Conservation (phyloP, 2,888 invertebrate genomes). For the Chloroclysta siterata region DNA sequence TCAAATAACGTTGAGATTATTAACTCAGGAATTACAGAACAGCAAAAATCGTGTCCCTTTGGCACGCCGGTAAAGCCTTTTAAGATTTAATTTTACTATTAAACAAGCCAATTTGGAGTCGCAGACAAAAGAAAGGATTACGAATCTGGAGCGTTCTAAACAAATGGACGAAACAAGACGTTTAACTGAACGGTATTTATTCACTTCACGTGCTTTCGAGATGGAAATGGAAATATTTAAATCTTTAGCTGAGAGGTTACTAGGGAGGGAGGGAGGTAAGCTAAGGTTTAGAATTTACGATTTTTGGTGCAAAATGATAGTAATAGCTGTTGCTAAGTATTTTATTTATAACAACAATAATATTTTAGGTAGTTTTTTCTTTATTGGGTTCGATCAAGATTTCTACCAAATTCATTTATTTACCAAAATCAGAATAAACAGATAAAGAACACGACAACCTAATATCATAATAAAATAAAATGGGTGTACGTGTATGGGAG, state of each 20-base stretch:
- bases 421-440: too few relatives aligned
- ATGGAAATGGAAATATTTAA: slow-evolving; percentile 24
- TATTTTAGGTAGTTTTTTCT: too few relatives aligned
- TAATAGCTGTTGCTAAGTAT: not conserved
- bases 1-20: slow-evolving; percentile 7
- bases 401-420: too few relatives aligned
- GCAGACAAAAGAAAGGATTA: slow-evolving; percentile 56
- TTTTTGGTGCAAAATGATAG: slow-evolving; percentile 27
- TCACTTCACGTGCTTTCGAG: slow-evolving; percentile 49
- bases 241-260: slow-evolving; percentile 15
- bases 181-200: slow-evolving; percentile 48
- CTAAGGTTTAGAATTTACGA: slow-evolving; percentile 33
- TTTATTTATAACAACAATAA: too few relatives aligned
- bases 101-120: slow-evolving; percentile 63
- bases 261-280: not conserved
- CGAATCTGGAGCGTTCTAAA: slow-evolving; percentile 54
- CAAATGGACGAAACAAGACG: slow-evolving; percentile 56
- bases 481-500: too few relatives aligned
- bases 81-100: slow-evolving; percentile 47
- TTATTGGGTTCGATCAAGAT: too few relatives aligned
- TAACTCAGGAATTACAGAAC: slow-evolving; percentile 7
- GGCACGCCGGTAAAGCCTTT: slow-evolving; percentile 20
- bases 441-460: too few relatives aligned
- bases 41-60: slow-evolving; percentile 12
- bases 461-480: too few relatives aligned